A percentile compares a stretch with the other conserved stretches of the same genome.
phyloP scores from a whole-genome alignment of 2,113 vertebrate species.

The Chaetops frenatus region DNA sequence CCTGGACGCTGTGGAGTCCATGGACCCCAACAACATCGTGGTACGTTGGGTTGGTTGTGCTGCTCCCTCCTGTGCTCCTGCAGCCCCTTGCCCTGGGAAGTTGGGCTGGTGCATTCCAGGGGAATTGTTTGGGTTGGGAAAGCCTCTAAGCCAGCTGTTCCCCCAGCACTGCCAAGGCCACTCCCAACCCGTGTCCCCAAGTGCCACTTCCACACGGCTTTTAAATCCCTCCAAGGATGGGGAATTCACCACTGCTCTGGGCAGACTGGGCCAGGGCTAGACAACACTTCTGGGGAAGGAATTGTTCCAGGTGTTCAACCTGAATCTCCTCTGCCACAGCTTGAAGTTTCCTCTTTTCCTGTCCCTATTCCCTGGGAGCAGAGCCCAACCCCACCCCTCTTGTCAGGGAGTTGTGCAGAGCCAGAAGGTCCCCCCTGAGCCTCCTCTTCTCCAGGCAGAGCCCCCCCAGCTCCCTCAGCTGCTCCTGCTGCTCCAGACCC shows the following conservation, averaged over 20 bases:
- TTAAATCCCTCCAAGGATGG: not conserved
- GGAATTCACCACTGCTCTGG: not conserved
- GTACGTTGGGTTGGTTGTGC: constrained; percentile 52
- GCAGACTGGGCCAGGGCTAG: not conserved
- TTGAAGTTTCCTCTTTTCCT: not conserved
- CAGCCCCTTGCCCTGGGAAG: not conserved
- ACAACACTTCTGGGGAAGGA: not conserved
- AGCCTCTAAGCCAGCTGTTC: not conserved
- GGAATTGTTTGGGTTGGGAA: not conserved
- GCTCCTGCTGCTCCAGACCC: not conserved
- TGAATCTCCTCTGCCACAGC: not conserved
- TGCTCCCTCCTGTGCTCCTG: not conserved
- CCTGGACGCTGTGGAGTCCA: constrained; percentile 89
- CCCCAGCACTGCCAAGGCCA: not conserved
- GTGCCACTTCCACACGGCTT: not conserved
- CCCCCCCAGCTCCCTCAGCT: not conserved
- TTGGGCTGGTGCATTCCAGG: not conserved
- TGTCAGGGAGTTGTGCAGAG: not conserved
- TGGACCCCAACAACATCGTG: constrained; percentile 98
- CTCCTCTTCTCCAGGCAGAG: not conserved
- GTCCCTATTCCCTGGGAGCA: not conserved
- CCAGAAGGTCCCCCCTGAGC: not conserved
- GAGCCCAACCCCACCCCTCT: rapidly evolving
- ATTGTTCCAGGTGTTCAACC: not conserved
- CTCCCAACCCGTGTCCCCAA: not conserved